These are phyloP conservation scores for Tachystola acroxantha DNA, from an alignment of 2,888 invertebrate genomes.

Conservation along the genomic window DNA sequence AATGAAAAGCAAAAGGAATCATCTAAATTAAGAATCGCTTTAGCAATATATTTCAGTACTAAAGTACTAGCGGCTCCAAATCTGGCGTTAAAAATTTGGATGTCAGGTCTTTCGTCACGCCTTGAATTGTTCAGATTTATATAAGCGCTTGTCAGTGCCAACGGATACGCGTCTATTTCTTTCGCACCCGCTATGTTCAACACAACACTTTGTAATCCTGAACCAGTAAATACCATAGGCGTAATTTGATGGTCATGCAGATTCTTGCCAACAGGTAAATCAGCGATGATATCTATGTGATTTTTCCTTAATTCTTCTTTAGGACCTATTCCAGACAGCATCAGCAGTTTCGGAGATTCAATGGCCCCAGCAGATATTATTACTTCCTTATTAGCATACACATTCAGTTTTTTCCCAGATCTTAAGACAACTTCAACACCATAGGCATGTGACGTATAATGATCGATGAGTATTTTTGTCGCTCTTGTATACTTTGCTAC, in stretches of 20 bases:
- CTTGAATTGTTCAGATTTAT: conserved; percentile 13
- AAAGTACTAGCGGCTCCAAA: conserved; percentile 5
- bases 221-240: conserved; percentile 39
- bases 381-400: conserved; percentile 45
- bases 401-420: conserved; percentile 30
- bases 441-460: conserved; percentile 28
- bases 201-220: conserved; percentile 41
- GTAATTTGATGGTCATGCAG: conserved; percentile 50
- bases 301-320: conserved; percentile 33
- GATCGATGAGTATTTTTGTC: conserved; percentile 46
- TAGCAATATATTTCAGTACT: conserved; percentile 8
- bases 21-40: conserved; percentile 7
- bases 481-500: conserved; percentile 48
- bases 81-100: conserved; percentile 14
- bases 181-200: conserved; percentile 25
- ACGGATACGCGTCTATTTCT: conserved; percentile 24
- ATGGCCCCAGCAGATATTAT: conserved; percentile 56
- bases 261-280: conserved; percentile 59
- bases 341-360: conserved; percentile 53
- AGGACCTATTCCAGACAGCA: conserved; percentile 61
- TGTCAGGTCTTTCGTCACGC: conserved; percentile 10
- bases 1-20: conserved; percentile 13
- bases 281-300: conserved; percentile 34
- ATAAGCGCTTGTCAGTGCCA: conserved; percentile 12
- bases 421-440: conserved; percentile 41